Conservation (phyloP, 2,888 invertebrate species). For the Chloromyia formosa region DNA sequence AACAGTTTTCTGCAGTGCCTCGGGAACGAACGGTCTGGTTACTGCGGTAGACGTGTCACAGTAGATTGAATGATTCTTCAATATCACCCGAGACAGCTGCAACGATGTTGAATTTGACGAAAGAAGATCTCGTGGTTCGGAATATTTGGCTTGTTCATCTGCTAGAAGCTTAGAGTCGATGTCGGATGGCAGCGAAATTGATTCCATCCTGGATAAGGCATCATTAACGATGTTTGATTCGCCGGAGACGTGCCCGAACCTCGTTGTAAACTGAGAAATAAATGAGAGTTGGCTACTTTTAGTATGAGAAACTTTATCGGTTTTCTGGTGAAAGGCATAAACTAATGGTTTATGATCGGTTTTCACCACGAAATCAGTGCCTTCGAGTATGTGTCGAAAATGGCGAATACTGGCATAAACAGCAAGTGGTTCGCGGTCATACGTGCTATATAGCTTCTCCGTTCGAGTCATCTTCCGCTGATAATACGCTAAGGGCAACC, state of each 20-base stretch:
- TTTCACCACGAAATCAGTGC: too few relatives aligned
- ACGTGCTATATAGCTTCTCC: neutral
- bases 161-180: neutral
- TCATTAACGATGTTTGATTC: neutral
- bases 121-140: neutral
- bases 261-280: neutral
- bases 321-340: too few relatives aligned
- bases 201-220: neutral
- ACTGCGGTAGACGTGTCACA: too few relatives aligned
- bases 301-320: neutral
- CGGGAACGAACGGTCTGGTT: too few relatives aligned
- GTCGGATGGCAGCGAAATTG: neutral
- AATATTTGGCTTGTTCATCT: neutral
- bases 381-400: too few relatives aligned
- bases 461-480: neutral
- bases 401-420: too few relatives aligned
- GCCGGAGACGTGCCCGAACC: neutral
- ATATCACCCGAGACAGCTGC: neutral
- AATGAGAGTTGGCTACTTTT: neutral
- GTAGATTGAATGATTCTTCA: neutral
- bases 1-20: neutral
- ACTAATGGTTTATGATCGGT: too few relatives aligned
- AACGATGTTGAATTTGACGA: neutral
- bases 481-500: neutral
- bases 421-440: neutral